Conservation (phyloP, 2,888 invertebrate genomes). For the Pheosia tremula region DNA sequence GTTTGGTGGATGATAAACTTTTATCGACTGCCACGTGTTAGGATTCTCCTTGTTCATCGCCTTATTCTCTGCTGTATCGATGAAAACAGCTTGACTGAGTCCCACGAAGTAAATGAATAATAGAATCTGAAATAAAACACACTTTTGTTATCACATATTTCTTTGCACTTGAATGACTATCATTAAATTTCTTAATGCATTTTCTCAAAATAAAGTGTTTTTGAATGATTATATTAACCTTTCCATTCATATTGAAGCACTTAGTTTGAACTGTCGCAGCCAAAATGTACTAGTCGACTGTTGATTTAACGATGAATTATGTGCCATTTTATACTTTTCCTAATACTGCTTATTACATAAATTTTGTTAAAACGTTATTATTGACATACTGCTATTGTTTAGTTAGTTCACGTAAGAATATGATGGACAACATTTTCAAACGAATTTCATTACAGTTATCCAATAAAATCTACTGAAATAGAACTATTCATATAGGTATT, state of each 20-base stretch:
- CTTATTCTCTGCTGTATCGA: conserved; percentile 49
- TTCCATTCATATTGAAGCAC: conserved; percentile 59
- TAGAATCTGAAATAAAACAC: conserved; percentile 51
- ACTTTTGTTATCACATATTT: background rate
- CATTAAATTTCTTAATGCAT: background rate
- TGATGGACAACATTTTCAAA: conserved; percentile 39
- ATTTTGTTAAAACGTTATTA: conserved; percentile 62
- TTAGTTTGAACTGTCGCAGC: conserved; percentile 68
- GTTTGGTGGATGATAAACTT: conserved; percentile 62
- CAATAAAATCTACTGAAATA: no score
- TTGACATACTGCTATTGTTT: conserved; percentile 48
- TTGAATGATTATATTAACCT: conserved; percentile 47
- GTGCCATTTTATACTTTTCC: conserved; percentile 79
- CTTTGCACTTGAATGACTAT: background rate
- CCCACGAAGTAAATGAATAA: conserved; percentile 57
- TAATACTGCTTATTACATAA: conserved; percentile 72
- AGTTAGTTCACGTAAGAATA: conserved; percentile 48
- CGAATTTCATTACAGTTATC: background rate
- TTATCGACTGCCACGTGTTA: conserved; percentile 64
- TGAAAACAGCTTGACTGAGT: conserved; percentile 56
- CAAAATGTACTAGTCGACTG: conserved; percentile 72
- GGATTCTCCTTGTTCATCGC: conserved; percentile 32
- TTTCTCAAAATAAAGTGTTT: background rate
- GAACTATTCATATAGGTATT: no score
- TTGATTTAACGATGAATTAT: conserved; percentile 60